Evolutionary conservation across 2,888 invertebrate genomes (phyloP), one percentile per base, ranked within the genome.

Genomic region (Acanthococcus lagerstroemiae): DNA sequence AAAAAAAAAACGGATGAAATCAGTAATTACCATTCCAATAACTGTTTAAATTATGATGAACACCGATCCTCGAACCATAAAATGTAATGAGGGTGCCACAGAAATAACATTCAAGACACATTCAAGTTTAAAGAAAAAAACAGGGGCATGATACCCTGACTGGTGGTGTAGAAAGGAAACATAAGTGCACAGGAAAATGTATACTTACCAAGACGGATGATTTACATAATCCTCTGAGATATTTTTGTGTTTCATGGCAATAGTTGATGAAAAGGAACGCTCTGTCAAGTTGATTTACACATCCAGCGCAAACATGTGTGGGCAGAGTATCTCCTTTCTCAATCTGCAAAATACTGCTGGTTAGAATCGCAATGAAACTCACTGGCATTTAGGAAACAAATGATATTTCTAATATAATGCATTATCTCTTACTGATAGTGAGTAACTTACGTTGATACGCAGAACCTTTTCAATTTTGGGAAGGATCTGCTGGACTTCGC

Each of bases 191-290:
- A 24, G 7, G 52, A 52, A 21, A 24, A 50, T 21, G 9, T 25
- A 17, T 22, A 60, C 48, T 21, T 17, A 60, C 48, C 9, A 15
- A 4, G 25, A 27, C 25, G 22, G n/a, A 22, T 9, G 21, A 17
- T 37, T 54, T 19, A 17, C 30, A 52, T 24, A 52, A 22, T 44
- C 37, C 21, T 19, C 9, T 25, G 21, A 52, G 50, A n/a, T 21
- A 30, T 6, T n/a, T 24, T 44, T 63, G 63, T 19, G 52, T 52
- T 15, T 24, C 30, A 27, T 54, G 63, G 25, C 63, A 63, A n/a
- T 17, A 52, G 24, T 22, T 30, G 9, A 63, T 54, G 21, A 63
- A 63, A 17, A 44, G 2, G 4, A 21, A 54, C 19, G 54, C 37
- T 19, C 24, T 54, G 24, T 63, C 37, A 4, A 63, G 44, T 25